Percentiles rank a stretch among this genome's conserved stretches.
Evolutionary conservation across 53 echinoderm and acorn worm genomes (phyloP).

Genomic region (Antedon mediterranea): DNA sequence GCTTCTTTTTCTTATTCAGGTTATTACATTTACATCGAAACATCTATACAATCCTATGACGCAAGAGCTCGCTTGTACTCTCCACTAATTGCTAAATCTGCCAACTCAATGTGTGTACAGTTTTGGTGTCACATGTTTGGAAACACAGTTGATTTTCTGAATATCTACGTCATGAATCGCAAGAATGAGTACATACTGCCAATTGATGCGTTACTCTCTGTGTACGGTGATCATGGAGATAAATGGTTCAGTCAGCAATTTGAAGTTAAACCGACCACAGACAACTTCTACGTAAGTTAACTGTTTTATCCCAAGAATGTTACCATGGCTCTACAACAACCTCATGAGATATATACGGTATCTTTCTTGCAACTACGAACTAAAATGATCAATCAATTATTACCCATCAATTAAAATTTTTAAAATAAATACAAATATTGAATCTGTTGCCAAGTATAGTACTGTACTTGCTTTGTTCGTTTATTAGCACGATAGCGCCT

Average conservation of each 20-base stretch:
- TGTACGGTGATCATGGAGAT: constrained; percentile 20
- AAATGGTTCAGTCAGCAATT: constrained; percentile 6
- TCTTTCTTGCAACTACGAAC: too few species aligned
- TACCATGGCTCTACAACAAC: too few species aligned
- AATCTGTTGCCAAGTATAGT: too few species aligned
- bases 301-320: too few species aligned
- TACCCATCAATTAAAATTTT: too few species aligned
- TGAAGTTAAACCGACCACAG: not conserved
- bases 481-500: too few species aligned
- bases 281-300: not conserved
- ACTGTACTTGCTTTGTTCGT: too few species aligned
- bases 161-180: constrained; percentile 1
- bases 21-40: constrained; percentile 62
- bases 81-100: constrained; percentile 24
- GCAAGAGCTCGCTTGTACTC: constrained; percentile 39
- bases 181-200: not conserved
- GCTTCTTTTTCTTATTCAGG: constrained; percentile 28
- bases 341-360: too few species aligned
- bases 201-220: constrained; percentile 16
- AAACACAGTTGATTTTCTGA: constrained; percentile 30
- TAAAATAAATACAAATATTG: too few species aligned
- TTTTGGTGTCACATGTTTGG: constrained; percentile 91
- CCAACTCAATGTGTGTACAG: constrained; percentile 42
- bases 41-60: constrained; percentile 60
- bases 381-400: too few species aligned